These are phyloP conservation scores for Drosophila rhopaloa DNA, from an alignment of 1,140 invertebrate species.

Conservation along the genomic window DNA sequence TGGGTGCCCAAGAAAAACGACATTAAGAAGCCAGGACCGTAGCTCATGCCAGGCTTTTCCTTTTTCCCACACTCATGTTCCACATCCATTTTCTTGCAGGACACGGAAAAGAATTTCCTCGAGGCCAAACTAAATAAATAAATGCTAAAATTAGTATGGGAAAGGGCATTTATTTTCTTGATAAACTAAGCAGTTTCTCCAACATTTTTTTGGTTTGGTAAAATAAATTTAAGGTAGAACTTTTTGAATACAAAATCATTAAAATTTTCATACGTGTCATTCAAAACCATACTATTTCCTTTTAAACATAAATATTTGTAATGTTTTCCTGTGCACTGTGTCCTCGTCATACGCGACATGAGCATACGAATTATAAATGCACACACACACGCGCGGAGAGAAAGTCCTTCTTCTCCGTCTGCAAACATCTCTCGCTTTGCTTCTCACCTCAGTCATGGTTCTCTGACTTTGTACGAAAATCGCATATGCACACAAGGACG, in stretches of 20 bases:
- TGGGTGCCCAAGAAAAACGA: constrained; percentile 55
- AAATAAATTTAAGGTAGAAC: too few species aligned
- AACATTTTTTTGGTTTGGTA: too few species aligned
- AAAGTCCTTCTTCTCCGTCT: constrained; percentile 7
- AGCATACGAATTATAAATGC: constrained; percentile 75
- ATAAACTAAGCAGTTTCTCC: too few species aligned
- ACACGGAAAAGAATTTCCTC: constrained; percentile 9
- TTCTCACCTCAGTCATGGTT: constrained; percentile 47
- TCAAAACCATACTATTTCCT: too few species aligned
- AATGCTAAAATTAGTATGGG: too few species aligned
- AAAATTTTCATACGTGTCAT: too few species aligned
- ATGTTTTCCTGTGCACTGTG: constrained; percentile 10
- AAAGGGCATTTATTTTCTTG: too few species aligned
- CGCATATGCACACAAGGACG: constrained; percentile 51
- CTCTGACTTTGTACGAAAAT: constrained; percentile 56
- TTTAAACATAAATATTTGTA: not conserved
- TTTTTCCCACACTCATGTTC: not conserved
- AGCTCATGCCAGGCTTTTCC: constrained; percentile 44
- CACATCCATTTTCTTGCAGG: not conserved
- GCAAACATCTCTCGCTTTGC: constrained; percentile 34
- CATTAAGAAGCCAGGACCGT: constrained; percentile 62
- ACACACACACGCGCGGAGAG: constrained; percentile 29
- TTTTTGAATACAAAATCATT: too few species aligned
- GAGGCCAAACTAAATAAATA: too few species aligned
- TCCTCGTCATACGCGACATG: constrained; percentile 49